Conservation (phyloP, 1,140 invertebrate genomes). For the Callitettix versicolor region DNA sequence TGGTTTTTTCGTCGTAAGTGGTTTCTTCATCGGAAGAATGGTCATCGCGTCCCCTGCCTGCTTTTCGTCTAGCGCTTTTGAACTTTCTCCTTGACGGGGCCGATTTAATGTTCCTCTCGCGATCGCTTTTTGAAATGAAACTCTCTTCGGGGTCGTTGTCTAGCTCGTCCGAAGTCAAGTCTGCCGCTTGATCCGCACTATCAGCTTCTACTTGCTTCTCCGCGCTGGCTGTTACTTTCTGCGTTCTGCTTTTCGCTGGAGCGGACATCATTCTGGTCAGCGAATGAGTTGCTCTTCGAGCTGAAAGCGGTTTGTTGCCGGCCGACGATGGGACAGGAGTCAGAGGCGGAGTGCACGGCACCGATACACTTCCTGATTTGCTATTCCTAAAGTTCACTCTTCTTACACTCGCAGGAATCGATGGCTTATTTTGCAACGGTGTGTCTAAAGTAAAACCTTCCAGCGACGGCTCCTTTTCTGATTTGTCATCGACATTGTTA, state of each 20-base stretch:
- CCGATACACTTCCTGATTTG: background rate
- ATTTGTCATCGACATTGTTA: no score
- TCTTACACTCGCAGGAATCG: background rate
- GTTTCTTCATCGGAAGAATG: background rate
- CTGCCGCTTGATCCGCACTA: background rate
- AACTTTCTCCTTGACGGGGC: conserved; percentile 4
- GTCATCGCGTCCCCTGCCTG: conserved; percentile 9
- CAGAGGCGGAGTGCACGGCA: background rate
- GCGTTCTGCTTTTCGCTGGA: conserved; percentile 2
- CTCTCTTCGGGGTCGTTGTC: conserved; percentile 13
- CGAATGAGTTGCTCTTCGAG: background rate
- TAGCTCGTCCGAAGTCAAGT: conserved; percentile 1
- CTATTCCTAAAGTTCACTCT: conserved; percentile 15
- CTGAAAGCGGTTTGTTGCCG: background rate
- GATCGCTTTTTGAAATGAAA: conserved; percentile 4
- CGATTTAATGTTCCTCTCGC: conserved; percentile 1
- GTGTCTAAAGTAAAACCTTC: no score
- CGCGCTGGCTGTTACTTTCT: background rate
- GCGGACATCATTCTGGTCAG: conserved; percentile 16
- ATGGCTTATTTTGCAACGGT: no score
- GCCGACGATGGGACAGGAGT: background rate
- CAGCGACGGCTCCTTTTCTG: no score
- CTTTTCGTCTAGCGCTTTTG: background rate
- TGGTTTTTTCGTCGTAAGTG: background rate
- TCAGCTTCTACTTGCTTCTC: background rate